Evolutionary conservation across 2,113 vertebrate species (phyloP).

Genomic region (Rhea americana): DNA sequence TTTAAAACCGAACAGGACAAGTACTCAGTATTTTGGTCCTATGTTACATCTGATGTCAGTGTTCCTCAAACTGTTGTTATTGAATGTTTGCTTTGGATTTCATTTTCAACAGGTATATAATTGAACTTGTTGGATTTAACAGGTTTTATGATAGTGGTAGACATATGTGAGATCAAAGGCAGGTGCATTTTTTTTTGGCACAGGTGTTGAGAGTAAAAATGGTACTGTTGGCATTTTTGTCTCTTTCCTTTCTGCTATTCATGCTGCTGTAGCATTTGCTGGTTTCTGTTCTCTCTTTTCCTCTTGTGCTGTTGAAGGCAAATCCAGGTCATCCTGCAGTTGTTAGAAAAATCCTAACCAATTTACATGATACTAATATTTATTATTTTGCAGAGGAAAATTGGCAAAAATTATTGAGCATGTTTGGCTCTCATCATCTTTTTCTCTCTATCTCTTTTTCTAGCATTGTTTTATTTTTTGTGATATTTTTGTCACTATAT

Average conservation of each 20-base stretch:
- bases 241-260: neutral
- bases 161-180: neutral
- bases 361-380: neutral
- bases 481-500: neutral
- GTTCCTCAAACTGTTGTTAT: neutral
- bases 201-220: neutral
- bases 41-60: neutral
- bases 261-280: neutral
- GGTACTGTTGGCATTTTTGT: neutral
- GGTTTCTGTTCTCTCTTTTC: neutral
- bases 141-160: neutral
- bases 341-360: neutral
- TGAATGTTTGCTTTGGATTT: neutral
- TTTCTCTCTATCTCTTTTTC: neutral
- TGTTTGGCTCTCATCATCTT: accelerated
- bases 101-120: neutral
- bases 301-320: neutral
- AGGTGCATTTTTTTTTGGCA: neutral
- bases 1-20: neutral
- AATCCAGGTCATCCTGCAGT: neutral
- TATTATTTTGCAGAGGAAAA: neutral
- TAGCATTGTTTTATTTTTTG: neutral
- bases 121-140: neutral
- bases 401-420: accelerated
- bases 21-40: neutral